phyloP scores from a whole-genome alignment of 2,797 vertebrate genomes.

The Enteromius anoplus region DNA sequence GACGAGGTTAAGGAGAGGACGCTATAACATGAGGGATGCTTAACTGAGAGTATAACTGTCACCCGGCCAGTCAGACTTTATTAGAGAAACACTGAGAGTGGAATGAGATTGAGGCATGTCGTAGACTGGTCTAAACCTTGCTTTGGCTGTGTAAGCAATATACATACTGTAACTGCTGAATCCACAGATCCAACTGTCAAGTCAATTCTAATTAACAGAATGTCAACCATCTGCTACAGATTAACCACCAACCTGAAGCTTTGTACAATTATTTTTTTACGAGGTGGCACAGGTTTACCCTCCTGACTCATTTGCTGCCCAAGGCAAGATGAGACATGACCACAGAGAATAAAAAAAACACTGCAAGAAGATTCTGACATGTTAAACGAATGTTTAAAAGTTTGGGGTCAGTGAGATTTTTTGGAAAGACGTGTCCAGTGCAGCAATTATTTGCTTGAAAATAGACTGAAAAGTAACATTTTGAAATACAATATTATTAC shows the following conservation, averaged over 20 bases:
- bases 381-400: not conserved
- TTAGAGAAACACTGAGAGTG: not conserved
- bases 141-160: not conserved
- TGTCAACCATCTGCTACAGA: not conserved
- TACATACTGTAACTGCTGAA: not conserved
- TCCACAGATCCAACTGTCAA: not conserved
- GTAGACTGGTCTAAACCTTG: not conserved
- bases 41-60: constrained; percentile 35
- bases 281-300: not conserved
- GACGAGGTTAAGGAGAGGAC: constrained; percentile 21
- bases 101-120: not conserved
- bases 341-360: too few species aligned
- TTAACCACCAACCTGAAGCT: not conserved
- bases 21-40: constrained; percentile 30
- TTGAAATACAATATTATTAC: not conserved
- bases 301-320: not conserved
- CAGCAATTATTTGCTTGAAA: not conserved
- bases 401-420: not conserved
- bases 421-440: not conserved
- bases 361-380: not conserved
- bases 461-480: not conserved
- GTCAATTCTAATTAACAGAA: constrained; percentile 2
- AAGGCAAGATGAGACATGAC: constrained; percentile 1
- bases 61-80: not conserved
- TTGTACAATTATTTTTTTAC: not conserved